These are phyloP conservation scores for Sceliomorpha sp. DNA, from an alignment of 2,888 invertebrate genomes.

Conservation along the genomic window DNA sequence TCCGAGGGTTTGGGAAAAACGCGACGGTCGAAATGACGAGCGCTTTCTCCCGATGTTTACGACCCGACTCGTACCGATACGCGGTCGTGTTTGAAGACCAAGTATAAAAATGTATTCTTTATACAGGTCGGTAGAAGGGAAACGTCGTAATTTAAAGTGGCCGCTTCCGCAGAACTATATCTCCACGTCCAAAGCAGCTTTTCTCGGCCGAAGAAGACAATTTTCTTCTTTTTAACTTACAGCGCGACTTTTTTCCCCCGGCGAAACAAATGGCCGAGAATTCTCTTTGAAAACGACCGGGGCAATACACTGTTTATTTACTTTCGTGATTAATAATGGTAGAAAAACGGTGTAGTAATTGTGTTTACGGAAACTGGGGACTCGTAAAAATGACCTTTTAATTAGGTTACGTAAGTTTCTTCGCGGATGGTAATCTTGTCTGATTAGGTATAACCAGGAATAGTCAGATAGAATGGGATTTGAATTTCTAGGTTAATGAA, in stretches of 20 bases:
- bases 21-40: too few relatives aligned
- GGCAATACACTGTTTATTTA: constrained; percentile 1
- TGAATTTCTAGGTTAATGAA: too few relatives aligned
- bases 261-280: constrained; percentile 23
- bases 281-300: constrained; percentile 3
- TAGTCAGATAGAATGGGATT: too few relatives aligned
- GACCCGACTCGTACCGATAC: too few relatives aligned
- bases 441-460: too few relatives aligned
- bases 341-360: too few relatives aligned
- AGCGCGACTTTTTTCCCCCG: constrained; percentile 6
- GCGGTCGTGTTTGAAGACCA: constrained; percentile 17
- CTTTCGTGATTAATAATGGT: neutral
- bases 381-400: too few relatives aligned
- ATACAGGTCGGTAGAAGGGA: constrained; percentile 18
- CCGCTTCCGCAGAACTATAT: constrained; percentile 23
- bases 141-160: constrained; percentile 40
- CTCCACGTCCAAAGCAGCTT: constrained; percentile 35
- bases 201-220: constrained; percentile 25
- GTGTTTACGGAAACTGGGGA: too few relatives aligned
- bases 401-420: too few relatives aligned
- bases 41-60: too few relatives aligned
- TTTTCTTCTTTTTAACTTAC: constrained; percentile 33
- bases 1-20: too few relatives aligned
- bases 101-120: constrained; percentile 39
- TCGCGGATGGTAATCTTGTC: too few relatives aligned